Evolutionary conservation across 2,797 vertebrate genomes (phyloP), one percentile per base, ranked within the genome.

Genomic region (Adelosebastes latens): DNA sequence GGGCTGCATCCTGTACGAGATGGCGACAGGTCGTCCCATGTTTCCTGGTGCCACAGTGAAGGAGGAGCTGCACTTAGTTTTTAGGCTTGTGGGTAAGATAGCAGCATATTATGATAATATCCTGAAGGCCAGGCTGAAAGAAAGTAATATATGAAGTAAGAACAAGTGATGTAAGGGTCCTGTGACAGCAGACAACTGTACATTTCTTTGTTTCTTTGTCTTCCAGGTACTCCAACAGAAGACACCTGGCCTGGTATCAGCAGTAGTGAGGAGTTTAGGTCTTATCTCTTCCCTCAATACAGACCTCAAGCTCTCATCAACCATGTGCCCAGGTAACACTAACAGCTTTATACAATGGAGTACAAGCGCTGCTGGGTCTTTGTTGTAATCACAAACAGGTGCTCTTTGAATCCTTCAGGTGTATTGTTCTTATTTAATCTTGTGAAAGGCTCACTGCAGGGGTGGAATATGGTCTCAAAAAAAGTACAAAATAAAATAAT

Each of bases 21-120:
- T 99, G 97, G 97, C 97, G 53, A 98, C 98, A 0, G 98, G 98
- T 10, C 96, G 97, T 55, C 98, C 98, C 59, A 96, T 99, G 95
- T 99, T 99, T 93, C 98, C 98, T 0, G 98, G 98, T 58, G 97
- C 98, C 72, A 98, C 98, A 0, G 96, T 99, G 77, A 99, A 99
- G 85, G 98, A 99, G 79, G 98, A 99, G 88, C 95, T 99, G 27
- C 97, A 99, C 82, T 92, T 99, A 59, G 95, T 99, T 88, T 99
- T 99, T 90, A 96, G 97, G 71, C 96, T 99, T 84, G 93, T 98
- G 24, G 98, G 98, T 99, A 94, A 95, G 82, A 63, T 8, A 72
- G 32, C 10, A 22, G 7, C 2, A 53, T 2, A 9, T 58, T 58
- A 14, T 34, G 14, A 49, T 20, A 6, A 16, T 32, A n/a, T 55